Evolutionary conservation across 2,888 invertebrate species (phyloP), one percentile per base, ranked within the genome.

Genomic region (Drosophila setosimentum): DNA sequence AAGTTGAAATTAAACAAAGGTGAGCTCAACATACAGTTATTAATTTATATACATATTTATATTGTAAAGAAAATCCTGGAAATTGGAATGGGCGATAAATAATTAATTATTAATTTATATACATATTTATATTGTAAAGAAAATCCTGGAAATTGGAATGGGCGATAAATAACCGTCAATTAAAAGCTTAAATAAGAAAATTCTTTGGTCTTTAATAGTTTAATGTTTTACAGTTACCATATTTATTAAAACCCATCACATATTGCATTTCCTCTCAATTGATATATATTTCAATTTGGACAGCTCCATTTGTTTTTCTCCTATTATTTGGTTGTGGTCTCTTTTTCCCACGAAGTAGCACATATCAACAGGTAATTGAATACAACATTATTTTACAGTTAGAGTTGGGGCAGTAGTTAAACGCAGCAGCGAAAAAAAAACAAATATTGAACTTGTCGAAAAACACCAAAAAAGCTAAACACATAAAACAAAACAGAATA

Each of bases 361-460:
- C 73, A 69, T 75, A 87, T 89, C 89, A 84, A 84, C 89, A 84
- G 87, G 85, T 89, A 81, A 37, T 53, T 61, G 42, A 57, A 53
- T 54, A 27, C 54, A 60, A 55, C 42, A 54, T 64, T 50, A 58
- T 48, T 72, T 48, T 69, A 61, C 58, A 74, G 63, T 71, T 69
- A 66, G 45, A 45, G 61, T 76, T 67, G 50, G 18, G 65, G 24
- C 24, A 48, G 30, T 33, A 73, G 55, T 67, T 51, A 48, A 59
- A 30, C 32, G 21, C 45, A 16, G 55, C 57, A 50, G 29, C 53
- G 32, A 27, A 55, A 74, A 80, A 80, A 33, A 59, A 67, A 80
- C 40, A 64, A 76, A 76, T 76, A 78, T 80, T 80, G 71, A 80
- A 78, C 80, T 78, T 78, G 76, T 63, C 59, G 54, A 58, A 75